A percentile compares a stretch with the other conserved stretches of the same genome.
phyloP scores from a whole-genome alignment of 2,888 invertebrate genomes.

The Sinohyriopsis cumingii region DNA sequence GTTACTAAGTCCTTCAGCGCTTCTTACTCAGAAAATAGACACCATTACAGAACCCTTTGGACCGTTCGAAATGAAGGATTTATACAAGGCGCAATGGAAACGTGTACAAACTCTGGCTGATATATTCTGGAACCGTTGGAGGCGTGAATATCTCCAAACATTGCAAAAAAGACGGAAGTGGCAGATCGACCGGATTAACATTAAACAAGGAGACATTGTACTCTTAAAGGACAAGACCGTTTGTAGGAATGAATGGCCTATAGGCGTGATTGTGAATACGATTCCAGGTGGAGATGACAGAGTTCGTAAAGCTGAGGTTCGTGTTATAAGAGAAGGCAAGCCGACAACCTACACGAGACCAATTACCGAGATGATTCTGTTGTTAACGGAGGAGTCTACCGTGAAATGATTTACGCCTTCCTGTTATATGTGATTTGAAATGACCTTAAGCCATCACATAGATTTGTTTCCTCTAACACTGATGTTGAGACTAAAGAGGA shows the following conservation, averaged over 20 bases:
- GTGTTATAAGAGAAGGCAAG: conserved; percentile 13
- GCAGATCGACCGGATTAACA: not conserved
- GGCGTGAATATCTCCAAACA: conserved; percentile 18
- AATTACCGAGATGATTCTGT: conserved; percentile 12
- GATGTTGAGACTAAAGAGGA: no score
- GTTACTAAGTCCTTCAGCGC: conserved; percentile 20
- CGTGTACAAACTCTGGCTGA: conserved; percentile 27
- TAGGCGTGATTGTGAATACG: no score
- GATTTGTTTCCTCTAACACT: no score
- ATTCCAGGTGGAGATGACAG: no score
- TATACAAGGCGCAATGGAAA: conserved; percentile 29
- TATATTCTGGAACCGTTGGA: conserved; percentile 35
- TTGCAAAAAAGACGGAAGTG: conserved; percentile 14
- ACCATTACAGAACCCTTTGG: not conserved
- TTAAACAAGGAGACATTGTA: conserved; percentile 19
- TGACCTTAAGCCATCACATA: no score
- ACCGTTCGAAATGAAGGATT: conserved; percentile 8
- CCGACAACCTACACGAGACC: conserved; percentile 10
- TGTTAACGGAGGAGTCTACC: no score
- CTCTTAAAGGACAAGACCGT: conserved; percentile 27
- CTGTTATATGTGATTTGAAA: no score
- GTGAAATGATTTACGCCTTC: no score
- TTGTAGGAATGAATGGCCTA: no score
- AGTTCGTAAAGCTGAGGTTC: conserved; percentile 24
- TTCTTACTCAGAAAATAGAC: conserved; percentile 24